Base-by-base conservation (phyloP, 2,888 invertebrate genomes). In the Drosophila bunnanda region DNA sequence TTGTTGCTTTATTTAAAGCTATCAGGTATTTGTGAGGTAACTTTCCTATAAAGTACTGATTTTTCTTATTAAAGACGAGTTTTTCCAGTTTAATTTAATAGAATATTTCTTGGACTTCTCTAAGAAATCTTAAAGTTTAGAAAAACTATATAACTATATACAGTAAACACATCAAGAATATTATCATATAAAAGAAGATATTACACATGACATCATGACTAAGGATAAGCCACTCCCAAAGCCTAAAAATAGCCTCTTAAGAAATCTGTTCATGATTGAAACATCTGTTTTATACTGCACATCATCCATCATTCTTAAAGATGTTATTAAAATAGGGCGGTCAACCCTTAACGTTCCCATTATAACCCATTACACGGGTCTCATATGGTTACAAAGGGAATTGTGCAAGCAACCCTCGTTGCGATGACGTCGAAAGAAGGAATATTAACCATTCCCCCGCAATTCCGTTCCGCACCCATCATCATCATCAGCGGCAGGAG, bases 331-430 rank as follows among this genome's bases (percentile, higher is more conserved):
- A 72, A 53, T 39, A 50, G 39, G 46, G 25, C 34, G 70, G 73
- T 53, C 61, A 72, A 60, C 46, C 60, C 38, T 59, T 53, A 53
- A 25, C 32, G 69, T n/a, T 48, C 39, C 50, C 32, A 59, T 57
- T 67, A 43, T 61, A 78, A 68, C 55, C 54, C 71, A 61, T 74
- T 66, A 58, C 55, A 58, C 36, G 66, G 46, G 25, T 39, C 66
- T 54, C 57, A 58, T 58, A 58, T 58, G 57, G 17, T 28, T 50
- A 39, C 28, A 30, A 54, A 65, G 69, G 38, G 66, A 77, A 75
- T 67, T 82, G 56, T 67, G 72, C 48, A 30, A 53, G 44, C 86
- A 76, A 85, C 82, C 82, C 82, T 82, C 86, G 82, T n/a, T 68
- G 48, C 32, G 39, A 67, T 69, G 66, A 55, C 30, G 52, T 46